A percentile compares a stretch with the other conserved stretches of the same genome.
phyloP scores from a whole-genome alignment of 2,113 vertebrate genomes.

The Eurystomus gularis region DNA sequence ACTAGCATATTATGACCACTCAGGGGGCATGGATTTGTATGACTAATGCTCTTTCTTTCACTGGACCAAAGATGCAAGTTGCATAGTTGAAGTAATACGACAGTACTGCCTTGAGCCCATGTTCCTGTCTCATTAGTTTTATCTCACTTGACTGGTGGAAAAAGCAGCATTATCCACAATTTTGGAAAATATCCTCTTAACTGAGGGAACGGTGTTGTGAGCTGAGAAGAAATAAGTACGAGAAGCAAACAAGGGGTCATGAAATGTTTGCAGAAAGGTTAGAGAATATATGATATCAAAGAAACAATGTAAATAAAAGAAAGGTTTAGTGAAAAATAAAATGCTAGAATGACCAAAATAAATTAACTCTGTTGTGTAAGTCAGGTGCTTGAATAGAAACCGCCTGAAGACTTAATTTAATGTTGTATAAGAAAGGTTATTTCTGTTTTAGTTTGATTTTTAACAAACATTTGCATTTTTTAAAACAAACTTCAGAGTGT shows the following conservation, averaged over 20 bases:
- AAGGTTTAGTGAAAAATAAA: neutral
- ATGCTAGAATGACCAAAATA: neutral
- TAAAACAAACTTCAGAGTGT: constrained; percentile 7
- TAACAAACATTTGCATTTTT: constrained; percentile 42
- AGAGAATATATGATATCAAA: neutral
- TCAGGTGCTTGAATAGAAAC: neutral
- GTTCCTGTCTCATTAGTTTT: neutral
- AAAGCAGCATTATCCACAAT: neutral
- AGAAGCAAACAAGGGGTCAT: neutral
- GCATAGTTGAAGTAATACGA: neutral
- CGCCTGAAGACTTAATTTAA: neutral
- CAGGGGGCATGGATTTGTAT: neutral
- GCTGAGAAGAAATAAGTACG: neutral
- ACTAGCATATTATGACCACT: neutral
- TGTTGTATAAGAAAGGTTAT: neutral
- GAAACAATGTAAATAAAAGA: neutral
- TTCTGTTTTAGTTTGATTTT: constrained; percentile 28
- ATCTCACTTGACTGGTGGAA: neutral
- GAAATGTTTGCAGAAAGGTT: neutral
- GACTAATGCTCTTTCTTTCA: neutral
- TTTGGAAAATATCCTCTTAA: neutral
- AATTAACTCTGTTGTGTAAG: neutral
- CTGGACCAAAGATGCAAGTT: neutral
- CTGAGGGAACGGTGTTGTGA: neutral
- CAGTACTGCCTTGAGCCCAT: neutral